Evolutionary conservation across 2,797 vertebrate genomes (phyloP).

Genomic region (Myripristis murdjan): DNA sequence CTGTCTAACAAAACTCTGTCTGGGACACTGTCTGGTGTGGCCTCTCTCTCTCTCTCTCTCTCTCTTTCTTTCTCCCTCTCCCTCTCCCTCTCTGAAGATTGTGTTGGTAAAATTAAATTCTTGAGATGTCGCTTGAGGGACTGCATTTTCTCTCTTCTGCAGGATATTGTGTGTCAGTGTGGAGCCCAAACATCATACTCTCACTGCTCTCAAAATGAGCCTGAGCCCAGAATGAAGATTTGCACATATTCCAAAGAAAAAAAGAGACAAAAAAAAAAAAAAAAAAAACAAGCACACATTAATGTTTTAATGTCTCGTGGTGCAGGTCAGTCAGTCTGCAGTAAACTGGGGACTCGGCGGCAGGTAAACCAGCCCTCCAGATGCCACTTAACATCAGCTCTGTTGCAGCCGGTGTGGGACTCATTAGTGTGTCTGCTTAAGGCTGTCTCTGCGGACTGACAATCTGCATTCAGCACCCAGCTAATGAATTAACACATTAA

Average conservation of each 20-base stretch:
- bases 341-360: constrained; percentile 25
- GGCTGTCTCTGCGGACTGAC: constrained; percentile 68
- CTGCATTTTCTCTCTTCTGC: too few species aligned
- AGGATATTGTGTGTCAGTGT: too few species aligned
- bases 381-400: constrained; percentile 38
- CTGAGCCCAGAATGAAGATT: not conserved
- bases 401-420: constrained; percentile 31
- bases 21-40: constrained; percentile 31
- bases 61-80: too few species aligned
- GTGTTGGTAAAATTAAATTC: not conserved
- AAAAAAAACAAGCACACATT: too few species aligned
- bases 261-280: too few species aligned
- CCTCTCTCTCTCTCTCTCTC: constrained; percentile 23
- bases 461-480: constrained; percentile 72
- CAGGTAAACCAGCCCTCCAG: constrained; percentile 48
- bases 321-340: not conserved
- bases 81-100: not conserved
- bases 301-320: too few species aligned
- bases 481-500: constrained; percentile 86
- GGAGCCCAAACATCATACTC: too few species aligned
- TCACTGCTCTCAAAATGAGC: not conserved
- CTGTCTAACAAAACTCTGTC: constrained; percentile 21
- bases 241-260: too few species aligned
- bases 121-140: too few species aligned
- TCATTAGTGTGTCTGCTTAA: constrained; percentile 80